A percentile compares a stretch with the other conserved stretches of the same genome.
phyloP scores from a whole-genome alignment of 2,888 invertebrate genomes.

The Zeuzera pyrina region DNA sequence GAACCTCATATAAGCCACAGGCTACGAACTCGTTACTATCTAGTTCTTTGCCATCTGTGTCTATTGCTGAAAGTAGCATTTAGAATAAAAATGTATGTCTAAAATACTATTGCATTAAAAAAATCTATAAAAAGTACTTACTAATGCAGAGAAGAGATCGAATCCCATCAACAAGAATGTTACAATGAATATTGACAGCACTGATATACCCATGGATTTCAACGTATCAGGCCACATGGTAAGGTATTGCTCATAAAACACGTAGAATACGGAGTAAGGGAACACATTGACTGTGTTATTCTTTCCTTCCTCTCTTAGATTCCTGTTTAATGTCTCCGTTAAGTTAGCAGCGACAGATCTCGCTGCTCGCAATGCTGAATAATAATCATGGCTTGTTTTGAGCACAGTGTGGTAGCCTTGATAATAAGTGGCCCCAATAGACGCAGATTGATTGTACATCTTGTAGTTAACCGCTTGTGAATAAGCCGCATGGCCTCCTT shows the following conservation, averaged over 20 bases:
- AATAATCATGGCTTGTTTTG: slow-evolving; percentile 92
- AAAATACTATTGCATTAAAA: too few relatives aligned
- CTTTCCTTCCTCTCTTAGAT: slow-evolving; percentile 61
- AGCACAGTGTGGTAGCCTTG: slow-evolving; percentile 93
- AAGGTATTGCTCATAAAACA: slow-evolving; percentile 99
- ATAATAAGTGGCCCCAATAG: slow-evolving; percentile 87
- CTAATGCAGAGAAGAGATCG: slow-evolving; percentile 90
- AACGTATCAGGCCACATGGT: slow-evolving; percentile 95
- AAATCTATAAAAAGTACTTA: slow-evolving; percentile 24
- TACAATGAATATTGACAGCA: slow-evolving; percentile 94
- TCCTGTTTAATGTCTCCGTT: slow-evolving; percentile 79
- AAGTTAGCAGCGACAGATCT: slow-evolving; percentile 87
- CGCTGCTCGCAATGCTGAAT: slow-evolving; percentile 87
- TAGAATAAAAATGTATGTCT: too few relatives aligned
- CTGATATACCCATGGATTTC: slow-evolving; percentile 88
- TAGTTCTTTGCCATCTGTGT: too few relatives aligned
- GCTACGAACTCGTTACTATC: too few relatives aligned
- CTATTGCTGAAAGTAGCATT: too few relatives aligned
- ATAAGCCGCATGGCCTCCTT: slow-evolving; percentile 91
- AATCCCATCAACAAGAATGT: slow-evolving; percentile 94
- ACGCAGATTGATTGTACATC: slow-evolving; percentile 46
- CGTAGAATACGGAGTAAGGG: slow-evolving; percentile 96
- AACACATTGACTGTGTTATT: slow-evolving; percentile 78
- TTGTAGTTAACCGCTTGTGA: slow-evolving; percentile 78
- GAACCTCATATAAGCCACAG: too few relatives aligned